These are phyloP conservation scores for Vollenhovia emeryi DNA, from an alignment of 1,140 invertebrate genomes.

Conservation along the genomic window DNA sequence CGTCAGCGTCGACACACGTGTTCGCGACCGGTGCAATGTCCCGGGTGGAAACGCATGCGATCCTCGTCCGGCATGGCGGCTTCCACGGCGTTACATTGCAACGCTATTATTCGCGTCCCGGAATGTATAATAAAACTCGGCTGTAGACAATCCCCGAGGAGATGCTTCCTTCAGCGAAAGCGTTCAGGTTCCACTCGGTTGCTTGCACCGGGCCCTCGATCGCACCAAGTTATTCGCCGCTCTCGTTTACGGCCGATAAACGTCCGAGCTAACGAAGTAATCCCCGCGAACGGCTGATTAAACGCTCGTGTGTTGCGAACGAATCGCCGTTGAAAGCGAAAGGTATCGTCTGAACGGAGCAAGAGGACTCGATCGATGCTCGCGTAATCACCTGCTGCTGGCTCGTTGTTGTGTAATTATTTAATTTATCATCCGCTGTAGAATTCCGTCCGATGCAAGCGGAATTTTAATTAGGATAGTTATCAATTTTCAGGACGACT, in stretches of 20 bases:
- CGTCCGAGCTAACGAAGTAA: constrained; percentile 37
- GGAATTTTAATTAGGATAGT: constrained; percentile 19
- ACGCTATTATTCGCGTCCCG: neutral
- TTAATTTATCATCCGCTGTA: neutral
- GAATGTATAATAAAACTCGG: constrained; percentile 7
- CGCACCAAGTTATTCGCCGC: neutral
- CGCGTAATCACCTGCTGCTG: constrained; percentile 5
- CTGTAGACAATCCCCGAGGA: neutral
- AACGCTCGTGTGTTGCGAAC: neutral
- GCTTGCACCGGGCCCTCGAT: neutral
- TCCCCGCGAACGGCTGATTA: constrained; percentile 1
- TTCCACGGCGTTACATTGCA: constrained; percentile 15
- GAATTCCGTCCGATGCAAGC: neutral
- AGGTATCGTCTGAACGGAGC: neutral
- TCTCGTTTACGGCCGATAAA: constrained; percentile 37
- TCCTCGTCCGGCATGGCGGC: neutral
- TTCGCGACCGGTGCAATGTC: neutral
- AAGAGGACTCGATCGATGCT: neutral
- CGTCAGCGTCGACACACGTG: constrained; percentile 11
- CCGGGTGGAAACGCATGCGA: neutral
- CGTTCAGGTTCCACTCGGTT: constrained; percentile 21
- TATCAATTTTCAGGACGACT: neutral
- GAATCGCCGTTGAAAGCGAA: constrained; percentile 7
- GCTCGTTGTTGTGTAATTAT: constrained; percentile 11
- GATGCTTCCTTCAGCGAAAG: constrained; percentile 59